Percentiles rank a stretch among this genome's conserved stretches.
Evolutionary conservation across 2,113 vertebrate genomes (phyloP).

Genomic region (Notarius quadriscutis): DNA sequence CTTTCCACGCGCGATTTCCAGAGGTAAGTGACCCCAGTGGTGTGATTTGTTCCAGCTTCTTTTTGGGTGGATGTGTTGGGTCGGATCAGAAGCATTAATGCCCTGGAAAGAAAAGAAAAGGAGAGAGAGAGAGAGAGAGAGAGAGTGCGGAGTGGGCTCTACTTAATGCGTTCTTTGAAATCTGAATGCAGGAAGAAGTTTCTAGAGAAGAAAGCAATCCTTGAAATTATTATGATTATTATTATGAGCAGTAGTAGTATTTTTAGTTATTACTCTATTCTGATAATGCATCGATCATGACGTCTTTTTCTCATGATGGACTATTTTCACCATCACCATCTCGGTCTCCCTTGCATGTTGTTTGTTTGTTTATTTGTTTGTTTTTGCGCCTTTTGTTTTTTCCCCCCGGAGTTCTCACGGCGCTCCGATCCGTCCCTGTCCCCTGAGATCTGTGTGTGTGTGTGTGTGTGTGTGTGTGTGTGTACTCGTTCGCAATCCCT

Average conservation of each 20-base stretch:
- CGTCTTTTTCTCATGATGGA: background rate
- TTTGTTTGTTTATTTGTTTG: too few species aligned
- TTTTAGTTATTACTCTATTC: background rate
- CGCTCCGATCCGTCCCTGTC: background rate
- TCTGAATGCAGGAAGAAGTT: background rate
- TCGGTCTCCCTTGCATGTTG: too few species aligned
- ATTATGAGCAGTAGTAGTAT: background rate
- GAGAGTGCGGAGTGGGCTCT: too few species aligned
- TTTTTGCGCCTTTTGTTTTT: constrained; percentile 2
- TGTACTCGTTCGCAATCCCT: background rate
- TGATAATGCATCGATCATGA: background rate
- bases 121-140: background rate
- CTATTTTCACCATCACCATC: too few species aligned
- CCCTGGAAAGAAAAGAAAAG: too few species aligned
- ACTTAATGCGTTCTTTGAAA: background rate
- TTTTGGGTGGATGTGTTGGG: background rate
- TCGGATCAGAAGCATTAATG: background rate
- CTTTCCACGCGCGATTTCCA: background rate
- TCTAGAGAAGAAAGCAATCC: background rate
- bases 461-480: background rate
- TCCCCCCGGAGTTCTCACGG: background rate
- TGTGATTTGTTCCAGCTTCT: background rate
- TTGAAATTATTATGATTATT: background rate
- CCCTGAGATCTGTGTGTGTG: background rate
- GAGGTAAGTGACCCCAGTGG: constrained; percentile 12